Conservation (phyloP, 2,797 vertebrate species). For the Poeciliopsis presidionis region DNA sequence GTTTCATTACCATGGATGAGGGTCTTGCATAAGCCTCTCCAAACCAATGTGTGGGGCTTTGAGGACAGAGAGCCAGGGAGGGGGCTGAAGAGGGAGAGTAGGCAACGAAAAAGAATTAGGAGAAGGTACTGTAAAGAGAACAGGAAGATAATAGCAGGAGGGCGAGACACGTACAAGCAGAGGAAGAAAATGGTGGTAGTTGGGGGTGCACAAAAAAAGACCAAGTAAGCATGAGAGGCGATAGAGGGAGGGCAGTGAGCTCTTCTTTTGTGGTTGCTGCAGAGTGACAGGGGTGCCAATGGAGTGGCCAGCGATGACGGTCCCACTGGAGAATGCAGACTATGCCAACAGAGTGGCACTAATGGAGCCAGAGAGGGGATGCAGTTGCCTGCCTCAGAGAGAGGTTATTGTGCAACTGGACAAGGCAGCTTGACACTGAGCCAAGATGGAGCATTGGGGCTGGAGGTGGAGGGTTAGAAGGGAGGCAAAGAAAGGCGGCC, state of each 20-base stretch:
- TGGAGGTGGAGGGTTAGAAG: slow-evolving; percentile 47
- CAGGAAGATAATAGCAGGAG: slow-evolving; percentile 60
- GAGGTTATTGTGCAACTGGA: slow-evolving; percentile 82
- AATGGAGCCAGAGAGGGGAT: slow-evolving; percentile 79
- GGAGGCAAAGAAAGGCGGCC: slow-evolving; percentile 71
- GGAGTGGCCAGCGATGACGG: slow-evolving; percentile 79
- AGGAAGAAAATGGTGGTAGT: slow-evolving; percentile 57
- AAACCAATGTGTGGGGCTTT: slow-evolving; percentile 64
- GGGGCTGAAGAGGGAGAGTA: slow-evolving; percentile 22
- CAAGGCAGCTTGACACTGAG: slow-evolving; percentile 77
- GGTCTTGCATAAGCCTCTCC: slow-evolving; percentile 80
- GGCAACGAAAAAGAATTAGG: slow-evolving; percentile 54
- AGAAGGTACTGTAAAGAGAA: slow-evolving; percentile 69
- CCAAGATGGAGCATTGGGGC: slow-evolving; percentile 80
- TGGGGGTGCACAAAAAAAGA: slow-evolving; percentile 52
- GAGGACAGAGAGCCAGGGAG: slow-evolving; percentile 37
- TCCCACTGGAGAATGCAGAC: slow-evolving; percentile 80
- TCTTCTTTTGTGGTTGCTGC: slow-evolving; percentile 69
- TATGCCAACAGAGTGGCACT: slow-evolving; percentile 81
- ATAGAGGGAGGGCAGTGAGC: slow-evolving; percentile 53
- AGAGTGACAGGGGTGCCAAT: slow-evolving; percentile 79
- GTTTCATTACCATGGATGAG: slow-evolving; percentile 72
- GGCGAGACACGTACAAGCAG: slow-evolving; percentile 51
- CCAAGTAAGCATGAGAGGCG: slow-evolving; percentile 60
- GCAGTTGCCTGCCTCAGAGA: slow-evolving; percentile 78